A percentile compares a stretch with the other conserved stretches of the same genome.
These are phyloP conservation scores for Neogale vison DNA, from an alignment of 2,113 vertebrate genomes.

Conservation along the genomic window DNA sequence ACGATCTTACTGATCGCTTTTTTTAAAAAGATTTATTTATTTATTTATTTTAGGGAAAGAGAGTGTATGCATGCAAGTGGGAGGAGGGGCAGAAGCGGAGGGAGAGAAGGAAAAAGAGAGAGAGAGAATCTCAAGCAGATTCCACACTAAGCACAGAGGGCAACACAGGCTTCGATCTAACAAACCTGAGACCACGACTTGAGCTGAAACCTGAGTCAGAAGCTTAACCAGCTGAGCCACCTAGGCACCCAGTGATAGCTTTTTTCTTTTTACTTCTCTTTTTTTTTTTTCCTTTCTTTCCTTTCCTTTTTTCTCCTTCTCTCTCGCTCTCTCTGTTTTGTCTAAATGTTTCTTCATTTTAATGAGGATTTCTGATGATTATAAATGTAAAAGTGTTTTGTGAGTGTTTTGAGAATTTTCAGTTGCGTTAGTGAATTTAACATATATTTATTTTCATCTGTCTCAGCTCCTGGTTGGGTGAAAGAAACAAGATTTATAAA, in stretches of 20 bases:
- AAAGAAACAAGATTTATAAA: background rate
- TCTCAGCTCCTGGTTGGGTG: background rate
- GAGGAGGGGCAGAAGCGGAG: background rate
- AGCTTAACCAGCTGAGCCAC: background rate
- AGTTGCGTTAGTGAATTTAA: background rate
- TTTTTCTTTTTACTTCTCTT: background rate
- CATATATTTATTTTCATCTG: background rate
- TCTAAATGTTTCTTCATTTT: background rate
- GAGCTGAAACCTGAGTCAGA: background rate
- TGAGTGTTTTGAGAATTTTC: constrained; percentile 10
- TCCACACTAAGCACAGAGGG: background rate
- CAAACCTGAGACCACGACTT: background rate
- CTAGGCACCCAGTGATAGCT: background rate
- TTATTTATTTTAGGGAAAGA: background rate
- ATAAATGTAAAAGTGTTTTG: background rate
- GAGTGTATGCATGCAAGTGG: background rate
- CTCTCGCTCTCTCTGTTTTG: too few species aligned
- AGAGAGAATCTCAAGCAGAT: background rate
- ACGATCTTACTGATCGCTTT: background rate
- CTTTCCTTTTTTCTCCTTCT: background rate
- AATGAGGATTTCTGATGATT: background rate
- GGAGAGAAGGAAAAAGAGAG: background rate
- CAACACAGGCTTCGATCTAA: background rate
- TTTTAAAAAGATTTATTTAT: background rate
- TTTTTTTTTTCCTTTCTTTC: too few species aligned